A percentile compares a stretch with the other conserved stretches of the same genome.
Evolutionary conservation across 1,140 invertebrate species (phyloP).

Genomic region (Ceratitis capitata): DNA sequence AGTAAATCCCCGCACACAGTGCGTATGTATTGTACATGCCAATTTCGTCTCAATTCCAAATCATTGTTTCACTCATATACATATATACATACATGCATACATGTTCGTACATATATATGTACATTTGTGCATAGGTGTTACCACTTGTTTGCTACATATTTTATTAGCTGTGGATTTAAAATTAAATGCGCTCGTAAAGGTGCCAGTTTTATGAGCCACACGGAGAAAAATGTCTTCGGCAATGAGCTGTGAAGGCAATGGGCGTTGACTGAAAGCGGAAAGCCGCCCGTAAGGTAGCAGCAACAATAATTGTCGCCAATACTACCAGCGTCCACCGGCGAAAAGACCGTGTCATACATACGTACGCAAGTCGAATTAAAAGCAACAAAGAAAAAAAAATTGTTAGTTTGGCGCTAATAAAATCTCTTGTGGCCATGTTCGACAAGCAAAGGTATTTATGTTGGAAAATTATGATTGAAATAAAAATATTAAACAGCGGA

Average conservation of each 20-base stretch:
- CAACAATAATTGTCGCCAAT: not conserved
- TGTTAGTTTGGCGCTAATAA: too few species aligned
- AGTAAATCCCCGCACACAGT: not conserved
- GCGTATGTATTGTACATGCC: not conserved
- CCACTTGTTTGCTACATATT: constrained; percentile 6
- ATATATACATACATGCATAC: too few species aligned
- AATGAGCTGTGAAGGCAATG: not conserved
- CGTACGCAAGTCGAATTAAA: not conserved
- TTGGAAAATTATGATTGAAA: constrained; percentile 13
- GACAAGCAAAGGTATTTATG: not conserved
- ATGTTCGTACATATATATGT: too few species aligned
- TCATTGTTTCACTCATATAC: not conserved
- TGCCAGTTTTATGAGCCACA: constrained; percentile 31
- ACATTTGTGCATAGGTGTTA: too few species aligned
- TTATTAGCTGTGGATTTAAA: not conserved
- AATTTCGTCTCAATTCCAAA: not conserved
- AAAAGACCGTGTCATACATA: not conserved
- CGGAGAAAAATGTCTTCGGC: not conserved
- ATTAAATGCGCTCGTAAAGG: constrained; percentile 36
- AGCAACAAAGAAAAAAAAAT: too few species aligned
- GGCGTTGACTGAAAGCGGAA: not conserved
- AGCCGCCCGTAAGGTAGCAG: not conserved
- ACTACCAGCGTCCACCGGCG: too few species aligned
- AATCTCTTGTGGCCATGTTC: constrained; percentile 10
- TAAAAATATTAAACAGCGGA: not conserved